Base-by-base conservation (phyloP, 1,140 invertebrate species). In the Plodia interpunctella region DNA sequence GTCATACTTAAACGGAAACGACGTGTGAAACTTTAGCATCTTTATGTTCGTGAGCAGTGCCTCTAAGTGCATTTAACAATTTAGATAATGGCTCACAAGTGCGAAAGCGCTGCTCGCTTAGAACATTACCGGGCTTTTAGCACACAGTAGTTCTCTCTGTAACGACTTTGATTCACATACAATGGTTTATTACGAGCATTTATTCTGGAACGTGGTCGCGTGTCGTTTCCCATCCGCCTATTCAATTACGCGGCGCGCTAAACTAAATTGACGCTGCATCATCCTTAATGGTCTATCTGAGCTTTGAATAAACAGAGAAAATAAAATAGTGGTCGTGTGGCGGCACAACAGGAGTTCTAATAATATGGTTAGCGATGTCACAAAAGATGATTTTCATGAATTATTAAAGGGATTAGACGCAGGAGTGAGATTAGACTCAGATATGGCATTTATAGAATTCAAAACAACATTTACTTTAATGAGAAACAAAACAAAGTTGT, bases 301-400 rank as follows among this genome's bases (percentile, higher is more conserved):
- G 74, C 74, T 72, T 60, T 80, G 78, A 79, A 80, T 82, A 87
- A 84, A 86, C 78, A 86, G 56, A 71, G 65, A 68, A 72, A 78
- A 77, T 82, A 82, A 80, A 81, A 79, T 72, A 76, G 60, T 63
- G 68, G 86, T 79, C 86, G 86, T 80, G 84, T 83, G 83, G 68
- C 82, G 76, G 74, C 82, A 66, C 85, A 68, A 76, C 83, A 76
- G 83, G 83, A 78, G 75, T 76, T 72, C 76, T 74, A 78, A 84
- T 84, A 87, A 77, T 76, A 63, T 76, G 76, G 67, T 62, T 60
- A 69, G 68, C 60, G 60, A 66, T 66, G 69, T 68, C 79, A 73
- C 69, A 53, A n/a, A 70, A 76, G 60, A 76, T 56, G 76, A 73
- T 70, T 73, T 80, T 71, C 70, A 76, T 73, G 67, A 63, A 74